Percentiles rank a stretch among this genome's conserved stretches.
Evolutionary conservation across 2,797 vertebrate species (phyloP).

Genomic region (Triplophysa bombifrons): DNA sequence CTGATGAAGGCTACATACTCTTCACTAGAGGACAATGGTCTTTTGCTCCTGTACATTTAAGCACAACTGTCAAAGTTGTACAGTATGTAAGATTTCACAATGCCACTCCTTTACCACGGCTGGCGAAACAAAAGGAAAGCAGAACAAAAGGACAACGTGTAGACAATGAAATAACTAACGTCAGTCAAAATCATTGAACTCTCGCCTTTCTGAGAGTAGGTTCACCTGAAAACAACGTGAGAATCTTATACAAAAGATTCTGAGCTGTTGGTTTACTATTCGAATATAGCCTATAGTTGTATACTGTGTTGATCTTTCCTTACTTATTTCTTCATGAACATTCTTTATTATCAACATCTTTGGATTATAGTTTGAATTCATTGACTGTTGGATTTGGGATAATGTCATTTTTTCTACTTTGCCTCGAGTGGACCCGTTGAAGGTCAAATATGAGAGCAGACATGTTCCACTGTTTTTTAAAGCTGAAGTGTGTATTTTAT

Average conservation of each 20-base stretch:
- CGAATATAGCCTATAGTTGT: constrained; percentile 62
- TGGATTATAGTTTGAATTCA: constrained; percentile 60
- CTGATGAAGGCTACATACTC: constrained; percentile 27
- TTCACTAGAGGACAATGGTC: constrained; percentile 28
- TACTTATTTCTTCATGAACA: constrained; percentile 64
- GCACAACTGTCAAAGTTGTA: constrained; percentile 74
- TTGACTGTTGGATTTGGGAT: constrained; percentile 62
- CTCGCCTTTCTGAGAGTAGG: constrained; percentile 60
- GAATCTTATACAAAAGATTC: constrained; percentile 65
- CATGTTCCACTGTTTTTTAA: background rate
- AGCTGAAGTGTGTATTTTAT: background rate
- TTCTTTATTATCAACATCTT: constrained; percentile 60
- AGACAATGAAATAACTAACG: constrained; percentile 63
- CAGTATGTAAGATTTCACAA: constrained; percentile 61
- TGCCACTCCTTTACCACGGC: constrained; percentile 53
- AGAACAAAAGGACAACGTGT: constrained; percentile 27
- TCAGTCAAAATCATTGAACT: constrained; percentile 57
- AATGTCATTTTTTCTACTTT: constrained; percentile 64
- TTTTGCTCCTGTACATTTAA: constrained; percentile 58
- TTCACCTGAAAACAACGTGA: constrained; percentile 64
- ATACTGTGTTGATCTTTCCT: constrained; percentile 71
- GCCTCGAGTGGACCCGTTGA: constrained; percentile 67
- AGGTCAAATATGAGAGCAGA: constrained; percentile 10
- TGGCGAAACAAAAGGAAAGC: constrained; percentile 36
- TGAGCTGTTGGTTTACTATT: constrained; percentile 64